These are phyloP conservation scores for Dinomys branickii DNA, from an alignment of 2,113 vertebrate species.

Conservation along the genomic window DNA sequence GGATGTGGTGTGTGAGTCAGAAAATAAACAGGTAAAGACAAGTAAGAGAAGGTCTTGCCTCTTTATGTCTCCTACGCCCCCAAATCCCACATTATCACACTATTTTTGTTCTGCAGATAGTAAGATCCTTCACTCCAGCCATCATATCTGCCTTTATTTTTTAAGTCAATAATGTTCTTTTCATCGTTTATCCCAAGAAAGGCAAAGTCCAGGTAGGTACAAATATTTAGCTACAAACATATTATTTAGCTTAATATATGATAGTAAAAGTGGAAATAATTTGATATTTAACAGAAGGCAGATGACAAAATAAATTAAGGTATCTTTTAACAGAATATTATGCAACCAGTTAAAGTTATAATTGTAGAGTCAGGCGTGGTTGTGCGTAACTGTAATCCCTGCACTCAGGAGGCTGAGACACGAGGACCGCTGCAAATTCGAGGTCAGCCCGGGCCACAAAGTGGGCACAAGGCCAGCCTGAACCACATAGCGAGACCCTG, in stretches of 20 bases:
- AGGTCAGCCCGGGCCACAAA: too few species aligned
- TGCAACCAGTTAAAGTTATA: background rate
- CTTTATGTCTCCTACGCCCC: background rate
- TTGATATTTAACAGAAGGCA: background rate
- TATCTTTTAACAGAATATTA: background rate
- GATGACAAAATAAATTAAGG: slow-evolving; percentile 3
- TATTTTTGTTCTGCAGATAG: background rate
- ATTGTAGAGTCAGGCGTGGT: background rate
- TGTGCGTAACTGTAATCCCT: too few species aligned
- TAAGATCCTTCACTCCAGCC: background rate
- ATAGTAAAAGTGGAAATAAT: slow-evolving; percentile 42
- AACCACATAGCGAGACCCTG: too few species aligned
- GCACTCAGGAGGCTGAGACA: too few species aligned
- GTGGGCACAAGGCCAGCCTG: too few species aligned
- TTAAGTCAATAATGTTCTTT: background rate
- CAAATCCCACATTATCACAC: rapidly evolving
- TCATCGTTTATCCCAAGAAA: background rate
- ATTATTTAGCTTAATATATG: background rate
- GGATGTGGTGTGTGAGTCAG: background rate
- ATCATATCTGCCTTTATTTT: background rate
- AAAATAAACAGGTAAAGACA: background rate
- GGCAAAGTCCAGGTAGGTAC: too few species aligned
- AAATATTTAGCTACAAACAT: background rate
- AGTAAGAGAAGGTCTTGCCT: background rate
- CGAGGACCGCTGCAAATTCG: too few species aligned